Evolutionary conservation across 2,113 vertebrate species (phyloP), one percentile per base, ranked within the genome.

Genomic region (Phyllostomus discolor): DNA sequence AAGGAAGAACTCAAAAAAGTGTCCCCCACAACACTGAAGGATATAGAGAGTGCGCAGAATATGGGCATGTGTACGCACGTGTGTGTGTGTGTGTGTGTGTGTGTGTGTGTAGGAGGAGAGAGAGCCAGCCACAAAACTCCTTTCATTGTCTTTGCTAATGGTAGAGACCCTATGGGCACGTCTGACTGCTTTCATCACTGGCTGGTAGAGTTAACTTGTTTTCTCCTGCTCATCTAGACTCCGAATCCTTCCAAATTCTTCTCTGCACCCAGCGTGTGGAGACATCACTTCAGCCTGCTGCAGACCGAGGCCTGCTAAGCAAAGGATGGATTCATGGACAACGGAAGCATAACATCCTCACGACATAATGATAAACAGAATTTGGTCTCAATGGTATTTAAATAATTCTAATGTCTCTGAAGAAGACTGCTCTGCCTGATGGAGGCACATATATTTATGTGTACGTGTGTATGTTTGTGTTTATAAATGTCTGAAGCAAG

Each of bases 401-500:
- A 82, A 24, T 54, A 76, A 66, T 78, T 67, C 81, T 82, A 82
- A 64, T 46, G 15, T 82, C 50, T 90, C 10, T 93, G 48, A 82
- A 81, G 19, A 41, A 90, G 17, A 69, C 1, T 89, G 4, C 1
- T 59, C 22, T 31, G 11, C 76, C 64, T 46, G 10, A n/a, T 38
- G n/a, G 79, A 82, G 16, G 8, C 33, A 59, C 16, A 5, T 72
- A 28, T 64, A 9, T 66, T 31, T 33, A 28, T 62, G 14, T 46
- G 6, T 16, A 24, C 15, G 50, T 48, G 52, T 73, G 2, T 48
- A 48, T 62, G n/a, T 38, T 26, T 52, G 5, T 90, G 33, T 66
- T 83, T 79, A 50, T 88, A 90, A 93, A 93, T 64, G 12, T 48
- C 70, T 64, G 12, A 52, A 92, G 79, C 83, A 87, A 82, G 28